Evolutionary conservation across 2,797 vertebrate species (phyloP), one percentile per base, ranked within the genome.

Genomic region (Crenuchus spilurus): DNA sequence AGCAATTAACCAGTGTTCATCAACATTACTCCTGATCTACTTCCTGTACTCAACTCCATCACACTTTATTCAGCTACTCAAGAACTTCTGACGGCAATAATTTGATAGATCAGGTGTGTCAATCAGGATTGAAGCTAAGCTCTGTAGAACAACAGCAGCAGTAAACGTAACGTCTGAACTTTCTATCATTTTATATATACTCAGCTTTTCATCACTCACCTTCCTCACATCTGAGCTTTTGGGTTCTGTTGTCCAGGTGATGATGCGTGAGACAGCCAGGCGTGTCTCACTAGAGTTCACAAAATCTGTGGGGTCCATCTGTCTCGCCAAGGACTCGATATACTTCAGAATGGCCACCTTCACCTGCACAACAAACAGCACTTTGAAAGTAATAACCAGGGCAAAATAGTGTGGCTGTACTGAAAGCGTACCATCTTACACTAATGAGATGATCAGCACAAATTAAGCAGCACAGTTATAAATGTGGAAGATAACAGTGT

Each of bases 241-340:
- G 86, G 97, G 97, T 90, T 98, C 97, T 20, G 96, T 96, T 63
- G 97, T 98, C 96, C 97, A 98, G 57, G 97, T 98, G 90, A 98
- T 98, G 88, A 98, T 95, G 82, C 96, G 94, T 30, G 97, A 98
- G 64, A 98, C 95, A 57, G 96, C 97, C 71, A 98, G 92, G 14
- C 96, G 94, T 1, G 96, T 97, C 87, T 98, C 97, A 63, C 96
- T 98, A 77, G 95, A 97, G 89, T 98, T 98, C 83, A 95, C 91
- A 30, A 98, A 98, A 88, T 98, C 95, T n/a, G 92, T 90, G 18
- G 96, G 95, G 86, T 98, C 96, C 97, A 98, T 98, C 84, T 95
- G 96, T 42, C 94, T 92, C 14, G 95, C 93, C 63, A 98, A 89
- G 5, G 93, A 95, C 82, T 98, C 95, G 9, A 97, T 96, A 85